These are phyloP conservation scores for Leptonema lineaticorne DNA, from an alignment of 1,140 invertebrate species.

Conservation along the genomic window DNA sequence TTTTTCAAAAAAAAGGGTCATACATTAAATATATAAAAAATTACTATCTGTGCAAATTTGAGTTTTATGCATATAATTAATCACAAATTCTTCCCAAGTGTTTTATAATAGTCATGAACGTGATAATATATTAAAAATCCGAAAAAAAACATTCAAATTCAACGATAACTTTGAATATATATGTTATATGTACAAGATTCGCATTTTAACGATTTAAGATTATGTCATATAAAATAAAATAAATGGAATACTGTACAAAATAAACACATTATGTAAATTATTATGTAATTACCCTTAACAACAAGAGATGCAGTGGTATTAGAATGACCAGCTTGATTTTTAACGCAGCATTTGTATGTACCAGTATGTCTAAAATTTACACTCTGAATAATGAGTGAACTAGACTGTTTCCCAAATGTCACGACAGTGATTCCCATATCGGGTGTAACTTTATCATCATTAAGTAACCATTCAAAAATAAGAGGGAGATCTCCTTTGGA, in stretches of 20 bases:
- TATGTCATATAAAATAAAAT: background rate
- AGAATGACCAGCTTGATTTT: slow-evolving; percentile 58
- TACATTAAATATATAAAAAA: too few species aligned
- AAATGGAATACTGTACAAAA: background rate
- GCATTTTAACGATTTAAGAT: too few species aligned
- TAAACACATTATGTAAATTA: too few species aligned
- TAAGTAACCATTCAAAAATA: slow-evolving; percentile 63
- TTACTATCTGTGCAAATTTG: too few species aligned
- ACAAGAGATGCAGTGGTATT: slow-evolving; percentile 37
- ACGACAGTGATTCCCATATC: slow-evolving; percentile 54
- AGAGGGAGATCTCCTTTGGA: slow-evolving; percentile 69
- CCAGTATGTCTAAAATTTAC: slow-evolving; percentile 63
- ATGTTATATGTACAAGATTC: too few species aligned
- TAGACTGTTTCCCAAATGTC: slow-evolving; percentile 57
- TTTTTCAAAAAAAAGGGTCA: too few species aligned
- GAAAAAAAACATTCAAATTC: too few species aligned
- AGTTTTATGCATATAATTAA: too few species aligned
- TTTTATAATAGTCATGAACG: too few species aligned
- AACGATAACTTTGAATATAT: too few species aligned
- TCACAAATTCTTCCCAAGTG: too few species aligned
- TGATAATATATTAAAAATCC: too few species aligned
- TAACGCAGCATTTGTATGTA: slow-evolving; percentile 66
- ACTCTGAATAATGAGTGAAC: slow-evolving; percentile 64
- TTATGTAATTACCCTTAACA: slow-evolving; percentile 40
- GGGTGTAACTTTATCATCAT: slow-evolving; percentile 49